Base-by-base conservation (phyloP, 2,797 vertebrate genomes). In the Bryconaethiops microstoma region DNA sequence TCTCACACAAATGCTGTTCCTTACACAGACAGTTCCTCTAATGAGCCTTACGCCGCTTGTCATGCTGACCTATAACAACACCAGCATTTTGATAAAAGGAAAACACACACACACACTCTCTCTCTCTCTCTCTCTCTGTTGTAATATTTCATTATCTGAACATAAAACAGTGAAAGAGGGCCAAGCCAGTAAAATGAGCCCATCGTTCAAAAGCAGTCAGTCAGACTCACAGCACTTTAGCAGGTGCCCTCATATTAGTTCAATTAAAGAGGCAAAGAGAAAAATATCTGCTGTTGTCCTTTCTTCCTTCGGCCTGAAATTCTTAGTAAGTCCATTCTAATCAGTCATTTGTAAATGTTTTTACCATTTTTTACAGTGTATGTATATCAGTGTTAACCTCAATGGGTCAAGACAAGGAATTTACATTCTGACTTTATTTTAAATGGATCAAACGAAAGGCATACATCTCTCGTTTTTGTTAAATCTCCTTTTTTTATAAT, bases 291-390 rank as follows among this genome's bases (percentile, higher is more conserved):
- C 78, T 29, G 69, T 64, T 23, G 64, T 73, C 52, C 52, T 8
- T 57, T 76, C 57, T 68, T 52, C 25, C 21, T 80, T 67, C 52
- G 57, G 71, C 74, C 62, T 64, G 81, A 80, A 83, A 82, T 77
- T 82, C 80, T 81, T 78, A 90, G 92, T 91, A 88, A 92, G 78
- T 23, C 70, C 86, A 90, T 87, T 89, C 86, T 88, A 83, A 83
- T 84, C 76, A 83, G 83, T 88, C 85, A 90, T 88, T 87, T 90
- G 86, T 83, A 88, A 84, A 42, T 42, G 40, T 42, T 42, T 7
- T 4, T 4, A 42, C 7, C 40, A 42, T 42, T 42, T 42, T 42
- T 42, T n/a, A n/a, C n/a, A n/a, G n/a, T n/a, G n/a, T n/a, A n/a
- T n/a, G n/a, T n/a, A n/a, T 7, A 3, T 42, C 40, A 42, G 40